Evolutionary conservation across 2,888 invertebrate species (phyloP).

Genomic region (Drosophila fungiperda): DNA sequence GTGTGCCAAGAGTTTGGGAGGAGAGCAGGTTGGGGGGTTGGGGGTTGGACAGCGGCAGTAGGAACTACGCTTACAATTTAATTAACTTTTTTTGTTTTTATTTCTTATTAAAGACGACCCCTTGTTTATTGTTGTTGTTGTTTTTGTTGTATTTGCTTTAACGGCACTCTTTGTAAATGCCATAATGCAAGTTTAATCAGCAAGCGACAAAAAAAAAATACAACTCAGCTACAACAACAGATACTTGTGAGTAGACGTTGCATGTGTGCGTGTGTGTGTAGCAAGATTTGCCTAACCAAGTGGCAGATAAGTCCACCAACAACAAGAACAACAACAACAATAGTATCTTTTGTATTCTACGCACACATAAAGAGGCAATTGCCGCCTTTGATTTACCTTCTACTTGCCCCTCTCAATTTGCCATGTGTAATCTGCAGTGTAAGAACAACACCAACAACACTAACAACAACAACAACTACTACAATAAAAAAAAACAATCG

Average conservation of each 20-base stretch:
- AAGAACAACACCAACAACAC: constrained; percentile 32
- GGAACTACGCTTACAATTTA: constrained; percentile 75
- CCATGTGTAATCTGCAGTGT: constrained; percentile 74
- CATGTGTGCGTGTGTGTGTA: constrained; percentile 3
- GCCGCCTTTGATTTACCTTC: constrained; percentile 66
- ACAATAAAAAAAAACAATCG: constrained; percentile 13
- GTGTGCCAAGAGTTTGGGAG: constrained; percentile 49
- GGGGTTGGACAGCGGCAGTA: not conserved
- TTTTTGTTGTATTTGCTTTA: constrained; percentile 64
- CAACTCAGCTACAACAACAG: constrained; percentile 34
- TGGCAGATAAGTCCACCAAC: constrained; percentile 60
- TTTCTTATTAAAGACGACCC: constrained; percentile 71
- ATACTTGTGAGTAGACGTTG: constrained; percentile 14
- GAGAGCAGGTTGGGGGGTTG: too few relatives aligned
- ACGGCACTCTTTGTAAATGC: constrained; percentile 71
- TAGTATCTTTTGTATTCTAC: constrained; percentile 40
- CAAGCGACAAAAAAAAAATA: constrained; percentile 61
- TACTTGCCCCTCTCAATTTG: constrained; percentile 51
- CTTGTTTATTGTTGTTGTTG: constrained; percentile 59
- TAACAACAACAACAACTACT: constrained; percentile 10
- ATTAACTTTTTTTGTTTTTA: constrained; percentile 77
- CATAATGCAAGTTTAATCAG: constrained; percentile 79
- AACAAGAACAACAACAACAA: constrained; percentile 49
- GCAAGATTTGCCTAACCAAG: constrained; percentile 72
- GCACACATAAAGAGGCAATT: constrained; percentile 14